A percentile compares a stretch with the other conserved stretches of the same genome.
Evolutionary conservation across 2,888 invertebrate species (phyloP).

Genomic region (Trichogramma evanescens): DNA sequence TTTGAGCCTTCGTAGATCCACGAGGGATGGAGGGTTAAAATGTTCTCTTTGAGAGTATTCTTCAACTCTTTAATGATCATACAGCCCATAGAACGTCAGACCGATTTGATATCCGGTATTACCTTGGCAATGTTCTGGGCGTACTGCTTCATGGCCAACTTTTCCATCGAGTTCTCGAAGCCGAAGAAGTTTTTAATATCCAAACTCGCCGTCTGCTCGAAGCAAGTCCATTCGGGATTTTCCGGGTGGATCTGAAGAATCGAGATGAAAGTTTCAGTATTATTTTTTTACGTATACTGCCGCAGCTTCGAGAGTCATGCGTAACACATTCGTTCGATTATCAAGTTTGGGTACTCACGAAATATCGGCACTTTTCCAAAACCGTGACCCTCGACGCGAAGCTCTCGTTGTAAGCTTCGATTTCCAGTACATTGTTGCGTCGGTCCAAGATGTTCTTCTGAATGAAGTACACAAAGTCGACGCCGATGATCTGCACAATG

Average conservation of each 20-base stretch:
- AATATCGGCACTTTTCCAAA: constrained; percentile 81
- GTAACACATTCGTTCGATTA: not conserved
- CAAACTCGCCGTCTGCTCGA: constrained; percentile 85
- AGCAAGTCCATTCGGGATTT: constrained; percentile 90
- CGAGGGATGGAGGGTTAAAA: not conserved
- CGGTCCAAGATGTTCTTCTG: constrained; percentile 84
- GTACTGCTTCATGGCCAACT: constrained; percentile 93
- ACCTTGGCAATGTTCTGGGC: constrained; percentile 74
- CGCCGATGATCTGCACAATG: constrained; percentile 71
- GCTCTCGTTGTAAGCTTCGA: constrained; percentile 89
- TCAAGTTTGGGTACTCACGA: constrained; percentile 55
- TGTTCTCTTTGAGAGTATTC: no score
- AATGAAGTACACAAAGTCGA: constrained; percentile 83
- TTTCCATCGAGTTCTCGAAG: constrained; percentile 88
- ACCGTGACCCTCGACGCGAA: constrained; percentile 78
- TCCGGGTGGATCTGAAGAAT: constrained; percentile 77
- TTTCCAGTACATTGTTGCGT: constrained; percentile 69
- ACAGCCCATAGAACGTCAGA: no score
- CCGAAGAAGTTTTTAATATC: constrained; percentile 95
- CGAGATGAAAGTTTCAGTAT: constrained; percentile 4
- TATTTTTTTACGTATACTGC: not conserved
- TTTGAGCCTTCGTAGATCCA: not conserved
- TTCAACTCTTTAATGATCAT: no score
- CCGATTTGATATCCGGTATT: not conserved
- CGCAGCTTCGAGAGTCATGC: no score